A percentile compares a stretch with the other conserved stretches of the same genome.
phyloP scores from a whole-genome alignment of 2,797 vertebrate species.

The Gallirallus australis region DNA sequence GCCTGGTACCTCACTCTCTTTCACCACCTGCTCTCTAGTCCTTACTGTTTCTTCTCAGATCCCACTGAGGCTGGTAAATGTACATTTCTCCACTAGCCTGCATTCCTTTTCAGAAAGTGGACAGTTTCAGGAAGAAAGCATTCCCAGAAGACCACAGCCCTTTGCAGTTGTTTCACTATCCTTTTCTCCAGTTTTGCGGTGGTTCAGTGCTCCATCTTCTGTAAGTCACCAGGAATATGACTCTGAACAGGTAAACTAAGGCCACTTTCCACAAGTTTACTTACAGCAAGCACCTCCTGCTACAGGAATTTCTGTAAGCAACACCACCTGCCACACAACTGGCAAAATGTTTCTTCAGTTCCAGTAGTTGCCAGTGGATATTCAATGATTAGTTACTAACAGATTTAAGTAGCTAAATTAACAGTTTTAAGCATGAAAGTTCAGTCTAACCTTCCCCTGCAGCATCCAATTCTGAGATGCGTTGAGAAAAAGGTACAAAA shows the following conservation, averaged over 20 bases:
- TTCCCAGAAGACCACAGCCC: fast-evolving
- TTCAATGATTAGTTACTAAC: neutral
- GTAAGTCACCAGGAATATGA: neutral
- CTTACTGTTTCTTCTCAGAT: neutral
- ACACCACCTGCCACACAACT: neutral
- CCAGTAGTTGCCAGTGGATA: neutral
- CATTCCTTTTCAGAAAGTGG: neutral
- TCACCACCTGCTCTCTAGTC: neutral
- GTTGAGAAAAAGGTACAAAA: neutral
- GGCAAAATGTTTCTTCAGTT: neutral
- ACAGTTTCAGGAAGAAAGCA: neutral
- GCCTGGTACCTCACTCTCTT: neutral
- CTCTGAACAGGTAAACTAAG: neutral
- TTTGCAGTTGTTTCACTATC: neutral
- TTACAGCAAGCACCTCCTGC: neutral
- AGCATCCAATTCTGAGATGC: neutral
- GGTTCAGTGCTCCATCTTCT: neutral
- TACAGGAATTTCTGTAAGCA: neutral
- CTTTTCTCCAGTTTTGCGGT: neutral
- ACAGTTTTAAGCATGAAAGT: neutral
- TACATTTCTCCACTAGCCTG: neutral
- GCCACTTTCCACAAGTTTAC: neutral
- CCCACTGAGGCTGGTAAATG: neutral
- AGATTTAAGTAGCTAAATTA: neutral
- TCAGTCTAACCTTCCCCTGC: neutral